Evolutionary conservation across 2,113 vertebrate species (phyloP), one percentile per base, ranked within the genome.

Genomic region (Hippopotamus amphibius): DNA sequence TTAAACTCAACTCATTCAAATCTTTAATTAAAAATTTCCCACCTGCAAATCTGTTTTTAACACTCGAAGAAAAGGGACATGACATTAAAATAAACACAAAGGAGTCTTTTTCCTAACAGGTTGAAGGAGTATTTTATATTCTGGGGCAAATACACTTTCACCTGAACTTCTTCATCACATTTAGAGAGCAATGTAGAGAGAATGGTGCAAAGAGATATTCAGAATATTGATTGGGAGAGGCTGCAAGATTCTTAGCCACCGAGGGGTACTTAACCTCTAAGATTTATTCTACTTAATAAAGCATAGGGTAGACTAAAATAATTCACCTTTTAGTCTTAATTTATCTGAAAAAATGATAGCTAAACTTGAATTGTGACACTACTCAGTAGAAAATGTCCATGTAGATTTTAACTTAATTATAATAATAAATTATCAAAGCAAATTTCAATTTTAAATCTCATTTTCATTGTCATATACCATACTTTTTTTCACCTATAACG

Each of bases 41-140:
- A 61, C 13, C 28, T 90, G 22, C 9, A 91, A 93, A 55, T 84
- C 53, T 93, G 19, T 88, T 96, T 95, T 95, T 63, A 86, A 71
- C 63, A 63, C 59, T 57, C 16, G 16, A n/a, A 55, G 82, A 57
- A 74, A 88, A 66, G 53, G 8, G 6, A 86, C 72, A 68, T 63
- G 37, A 72, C 21, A 93, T 80, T 66, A 89, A 96, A 96, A 90
- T 88, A 88, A 69, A 91, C 19, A 74, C n/a, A 88, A 81, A 87
- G 2, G 8, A 92, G 0, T 30, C 8, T 82, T 85, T 87, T 93
- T 5, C 37, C 33, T 69, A 76, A 57, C 59, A 46, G 12, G 6
- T 12, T 74, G n/a, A 77, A 19, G 69, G 50, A 79, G 6, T 68
- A 68, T 95, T 97, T 93, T 57, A 86, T 84, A 80, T 86, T 86